Evolutionary conservation across 1,140 invertebrate species (phyloP), one percentile per base, ranked within the genome.

Genomic region (Artemia franciscana): DNA sequence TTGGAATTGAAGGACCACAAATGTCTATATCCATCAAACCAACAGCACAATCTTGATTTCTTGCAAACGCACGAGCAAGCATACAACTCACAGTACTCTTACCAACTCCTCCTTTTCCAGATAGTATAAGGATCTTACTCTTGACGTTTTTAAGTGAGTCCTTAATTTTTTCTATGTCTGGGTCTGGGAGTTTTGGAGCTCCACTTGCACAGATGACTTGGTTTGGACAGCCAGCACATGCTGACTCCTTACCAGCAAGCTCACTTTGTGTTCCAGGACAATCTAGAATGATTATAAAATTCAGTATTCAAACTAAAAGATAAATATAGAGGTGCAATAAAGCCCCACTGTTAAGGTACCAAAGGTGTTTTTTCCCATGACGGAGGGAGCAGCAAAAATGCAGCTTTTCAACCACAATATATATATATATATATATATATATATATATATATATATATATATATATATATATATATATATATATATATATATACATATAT

Each of bases 51-150:
- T 86, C 78, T 60, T 75, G 71, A 72, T 82, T 77, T 59, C 70
- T 75, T 28, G 92, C 88, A 58, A 98, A 73, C 39, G 79, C 82
- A 68, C 90, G 80, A 18, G 88, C 85, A 30, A 98, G 70, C 60
- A 91, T 80, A 0, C 86, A 83, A 26, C 90, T 88, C n/a, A 97
- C 79, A 18, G 90, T 93, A 67, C 87, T 92, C 75, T 97, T 98
- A 12, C 94, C 94, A 25, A 98, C 94, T 56, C 94, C 94, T 2
- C 94, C 94, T 79, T 98, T 98, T 0, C 94, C 94, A 5, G 93
- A 97, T 9, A 98, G 75, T 15, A 98, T 78, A 23, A 98, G 72
- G 64, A 97, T 81, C 74, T 97, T 91, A 69, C 92, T 78, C 71
- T 86, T 88, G 0, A 96, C 85, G 66, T 76, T 76, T n/a, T 79